Evolutionary conservation across 2,888 invertebrate species (phyloP), one percentile per base, ranked within the genome.

Genomic region (Polyploca ridens): DNA sequence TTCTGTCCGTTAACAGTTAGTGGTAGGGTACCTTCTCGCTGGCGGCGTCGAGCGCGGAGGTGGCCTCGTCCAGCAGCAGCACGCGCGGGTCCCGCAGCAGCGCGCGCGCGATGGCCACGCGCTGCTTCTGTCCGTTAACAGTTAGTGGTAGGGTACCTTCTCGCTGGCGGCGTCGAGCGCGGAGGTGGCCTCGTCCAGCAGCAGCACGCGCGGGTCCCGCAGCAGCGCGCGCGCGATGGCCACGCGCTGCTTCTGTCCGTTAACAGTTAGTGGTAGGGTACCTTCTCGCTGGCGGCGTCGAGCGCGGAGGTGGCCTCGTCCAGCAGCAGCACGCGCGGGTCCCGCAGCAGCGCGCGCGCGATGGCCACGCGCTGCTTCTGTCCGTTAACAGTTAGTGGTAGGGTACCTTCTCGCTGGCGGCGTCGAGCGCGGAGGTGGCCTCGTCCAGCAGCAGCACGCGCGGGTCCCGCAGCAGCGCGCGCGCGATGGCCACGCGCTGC

Each of bases 301-400:
- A 96, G 91, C 3, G 96, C 96, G 0, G 96, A 96, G 0, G 96
- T 97, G 10, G 96, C 96, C 82, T 97, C 97, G 81, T 97, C 97
- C 16, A 96, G 84, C 63, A 96, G 83, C 65, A 96, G 86, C 44
- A 97, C 94, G 65, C 93, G 90, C 0, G 97, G 96, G 71, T 95
- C 88, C 33, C 96, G 87, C 54, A 97, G 85, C 3, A 97, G 89
- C 0, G 97, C 96, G 63, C 97, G 87, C 4, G 97, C 97, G 71
- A 97, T 96, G 35, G 96, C 96, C 66, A 97, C 95, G 70, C 97
- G 92, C 85, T 97, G 97, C 84, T 96, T 96, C 90, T 97, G 97
- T 0, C 97, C 97, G 14, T 27, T 27, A 27, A 27, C 27, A 27
- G 27, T 27, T 27, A 27, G 27, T 27, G 27, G 27, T 27, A 27